These are phyloP conservation scores for Oikopleura albicans DNA, from an alignment of 23 tunicate species.

Conservation along the genomic window DNA sequence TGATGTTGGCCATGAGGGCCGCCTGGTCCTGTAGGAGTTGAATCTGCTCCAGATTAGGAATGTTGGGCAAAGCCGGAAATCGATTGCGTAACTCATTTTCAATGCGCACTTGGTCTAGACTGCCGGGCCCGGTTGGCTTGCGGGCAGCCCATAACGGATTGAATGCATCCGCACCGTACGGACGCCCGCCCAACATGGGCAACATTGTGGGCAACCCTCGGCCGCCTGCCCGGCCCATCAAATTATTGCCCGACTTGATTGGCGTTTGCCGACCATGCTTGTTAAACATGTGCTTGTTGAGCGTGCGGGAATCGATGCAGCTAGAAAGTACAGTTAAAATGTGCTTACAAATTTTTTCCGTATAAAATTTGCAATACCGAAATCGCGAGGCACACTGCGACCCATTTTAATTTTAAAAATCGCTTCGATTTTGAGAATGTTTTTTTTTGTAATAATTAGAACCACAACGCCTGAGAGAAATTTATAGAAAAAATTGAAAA, in stretches of 20 bases:
- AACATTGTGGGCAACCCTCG: background rate
- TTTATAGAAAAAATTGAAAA: too few relatives aligned
- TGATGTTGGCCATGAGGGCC: background rate
- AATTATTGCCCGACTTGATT: background rate
- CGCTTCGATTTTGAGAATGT: too few relatives aligned
- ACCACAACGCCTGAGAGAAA: too few relatives aligned
- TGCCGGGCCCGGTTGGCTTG: background rate
- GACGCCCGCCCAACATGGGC: constrained; percentile 1
- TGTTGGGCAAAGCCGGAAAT: background rate
- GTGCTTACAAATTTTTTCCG: background rate
- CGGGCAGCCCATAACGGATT: background rate
- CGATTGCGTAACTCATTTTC: background rate
- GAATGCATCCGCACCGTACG: background rate
- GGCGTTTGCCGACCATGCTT: constrained; percentile 17
- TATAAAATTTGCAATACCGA: too few relatives aligned
- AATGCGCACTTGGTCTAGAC: background rate
- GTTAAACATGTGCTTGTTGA: constrained; percentile 16
- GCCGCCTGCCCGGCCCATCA: background rate
- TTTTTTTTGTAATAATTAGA: too few relatives aligned
- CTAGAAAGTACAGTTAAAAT: background rate
- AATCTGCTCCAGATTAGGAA: background rate
- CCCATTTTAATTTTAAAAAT: too few relatives aligned
- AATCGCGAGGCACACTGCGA: too few relatives aligned
- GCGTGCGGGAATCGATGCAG: constrained; percentile 16
- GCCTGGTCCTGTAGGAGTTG: background rate